phyloP scores from a whole-genome alignment of 2,797 vertebrate genomes.

The Tarsius wallacei region DNA sequence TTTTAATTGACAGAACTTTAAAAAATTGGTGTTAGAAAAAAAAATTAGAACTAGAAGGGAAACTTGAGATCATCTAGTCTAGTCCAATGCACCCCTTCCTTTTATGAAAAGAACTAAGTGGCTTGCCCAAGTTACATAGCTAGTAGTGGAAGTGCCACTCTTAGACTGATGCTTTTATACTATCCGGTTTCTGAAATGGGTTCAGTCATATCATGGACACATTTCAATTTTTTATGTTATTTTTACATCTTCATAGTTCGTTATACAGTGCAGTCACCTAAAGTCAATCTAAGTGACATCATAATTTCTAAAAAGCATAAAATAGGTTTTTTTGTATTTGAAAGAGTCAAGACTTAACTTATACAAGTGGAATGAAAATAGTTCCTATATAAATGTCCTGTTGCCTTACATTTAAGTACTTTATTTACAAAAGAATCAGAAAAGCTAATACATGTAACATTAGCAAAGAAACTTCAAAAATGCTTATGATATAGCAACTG shows the following conservation, averaged over 20 bases:
- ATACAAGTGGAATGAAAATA: slow-evolving; percentile 88
- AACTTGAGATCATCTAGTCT: slow-evolving; percentile 25
- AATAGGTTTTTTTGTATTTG: slow-evolving; percentile 80
- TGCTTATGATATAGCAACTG: slow-evolving; percentile 84
- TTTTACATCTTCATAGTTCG: slow-evolving; percentile 85
- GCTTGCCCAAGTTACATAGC: slow-evolving; percentile 10
- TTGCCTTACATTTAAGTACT: slow-evolving; percentile 85
- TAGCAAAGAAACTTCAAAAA: slow-evolving; percentile 81
- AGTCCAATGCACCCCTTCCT: slow-evolving; percentile 39
- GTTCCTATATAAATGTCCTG: slow-evolving; percentile 84
- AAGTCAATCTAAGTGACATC: slow-evolving; percentile 76
- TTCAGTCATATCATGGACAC: neutral
- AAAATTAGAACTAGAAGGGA: slow-evolving; percentile 68
- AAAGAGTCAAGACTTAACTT: slow-evolving; percentile 84
- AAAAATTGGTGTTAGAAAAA: slow-evolving; percentile 52
- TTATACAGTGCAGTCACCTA: slow-evolving; percentile 79
- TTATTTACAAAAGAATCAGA: slow-evolving; percentile 86
- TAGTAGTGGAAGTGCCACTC: neutral
- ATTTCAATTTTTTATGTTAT: slow-evolving; percentile 77
- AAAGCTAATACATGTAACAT: slow-evolving; percentile 86
- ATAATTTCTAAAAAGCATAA: slow-evolving; percentile 80
- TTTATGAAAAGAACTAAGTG: slow-evolving; percentile 31
- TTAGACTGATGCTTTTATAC: neutral
- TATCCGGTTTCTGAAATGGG: slow-evolving; percentile 27
- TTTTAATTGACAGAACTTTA: slow-evolving; percentile 65